phyloP scores from a whole-genome alignment of 1,140 invertebrate species.

The Cotesia chilonis region DNA sequence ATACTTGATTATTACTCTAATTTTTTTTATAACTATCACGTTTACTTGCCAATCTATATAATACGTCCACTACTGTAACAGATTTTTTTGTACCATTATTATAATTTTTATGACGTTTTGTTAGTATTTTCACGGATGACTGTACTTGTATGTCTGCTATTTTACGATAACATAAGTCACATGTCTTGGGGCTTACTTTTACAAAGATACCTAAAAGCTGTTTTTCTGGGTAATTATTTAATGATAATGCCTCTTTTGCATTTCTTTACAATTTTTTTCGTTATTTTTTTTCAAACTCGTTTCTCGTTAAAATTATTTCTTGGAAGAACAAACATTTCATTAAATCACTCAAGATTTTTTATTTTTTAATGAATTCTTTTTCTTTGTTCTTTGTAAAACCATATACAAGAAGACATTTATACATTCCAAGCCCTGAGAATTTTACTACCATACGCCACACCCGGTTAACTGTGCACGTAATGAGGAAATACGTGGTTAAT shows the following conservation, averaged over 20 bases:
- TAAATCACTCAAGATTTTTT: conserved; percentile 11
- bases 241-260: conserved; percentile 3
- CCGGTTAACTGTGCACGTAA: conserved; percentile 40
- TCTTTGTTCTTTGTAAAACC: conserved; percentile 2
- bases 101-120: neutral
- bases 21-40: conserved; percentile 5
- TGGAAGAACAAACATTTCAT: conserved; percentile 19
- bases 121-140: conserved; percentile 17
- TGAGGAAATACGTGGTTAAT: conserved; percentile 40
- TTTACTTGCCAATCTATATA: neutral
- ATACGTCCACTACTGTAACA: neutral
- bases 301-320: neutral
- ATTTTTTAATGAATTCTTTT: conserved; percentile 11
- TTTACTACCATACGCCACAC: conserved; percentile 32
- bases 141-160: conserved; percentile 14
- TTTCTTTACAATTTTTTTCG: conserved; percentile 1
- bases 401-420: neutral
- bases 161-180: conserved; percentile 2
- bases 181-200: neutral
- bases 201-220: conserved; percentile 9
- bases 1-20: conserved; percentile 2
- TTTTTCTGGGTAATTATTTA: neutral
- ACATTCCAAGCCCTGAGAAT: conserved; percentile 13
- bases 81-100: neutral
- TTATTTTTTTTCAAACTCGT: conserved; percentile 10